Percentiles rank a stretch among this genome's conserved stretches.
These are phyloP conservation scores for Chaetophractus vellerosus DNA, from an alignment of 2,797 vertebrate species.

Conservation along the genomic window DNA sequence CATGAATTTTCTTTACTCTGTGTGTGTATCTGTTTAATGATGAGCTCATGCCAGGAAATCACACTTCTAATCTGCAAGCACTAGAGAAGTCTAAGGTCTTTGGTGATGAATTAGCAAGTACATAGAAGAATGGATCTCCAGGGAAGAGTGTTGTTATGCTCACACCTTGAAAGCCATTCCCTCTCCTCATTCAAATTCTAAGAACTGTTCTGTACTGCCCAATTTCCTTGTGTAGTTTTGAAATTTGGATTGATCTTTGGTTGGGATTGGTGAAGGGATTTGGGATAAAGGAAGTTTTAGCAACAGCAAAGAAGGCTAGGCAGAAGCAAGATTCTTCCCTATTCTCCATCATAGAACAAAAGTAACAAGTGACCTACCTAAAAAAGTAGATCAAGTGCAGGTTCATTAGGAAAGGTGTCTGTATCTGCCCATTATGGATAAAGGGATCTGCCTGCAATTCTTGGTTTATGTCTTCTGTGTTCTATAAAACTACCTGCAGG, in stretches of 20 bases:
- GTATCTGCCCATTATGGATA: background rate
- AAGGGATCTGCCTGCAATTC: background rate
- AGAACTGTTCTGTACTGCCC: background rate
- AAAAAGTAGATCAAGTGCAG: background rate
- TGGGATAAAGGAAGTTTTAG: background rate
- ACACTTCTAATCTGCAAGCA: background rate
- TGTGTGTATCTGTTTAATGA: background rate
- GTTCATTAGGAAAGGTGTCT: background rate
- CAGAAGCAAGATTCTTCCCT: background rate
- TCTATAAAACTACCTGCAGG: background rate
- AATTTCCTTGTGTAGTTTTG: background rate
- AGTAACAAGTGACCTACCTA: background rate
- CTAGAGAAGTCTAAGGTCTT: conserved; percentile 1
- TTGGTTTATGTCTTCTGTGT: background rate
- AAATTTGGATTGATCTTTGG: background rate
- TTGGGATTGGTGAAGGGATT: background rate
- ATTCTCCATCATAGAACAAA: background rate
- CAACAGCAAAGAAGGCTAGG: background rate
- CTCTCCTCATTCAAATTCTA: background rate
- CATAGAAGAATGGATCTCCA: background rate
- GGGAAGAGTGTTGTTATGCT: background rate
- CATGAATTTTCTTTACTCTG: background rate
- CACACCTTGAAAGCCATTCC: background rate
- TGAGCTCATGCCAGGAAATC: background rate
- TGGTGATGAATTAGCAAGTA: background rate